Base-by-base conservation (phyloP, 2,888 invertebrate species). In the Rhyacophila evoluta region DNA sequence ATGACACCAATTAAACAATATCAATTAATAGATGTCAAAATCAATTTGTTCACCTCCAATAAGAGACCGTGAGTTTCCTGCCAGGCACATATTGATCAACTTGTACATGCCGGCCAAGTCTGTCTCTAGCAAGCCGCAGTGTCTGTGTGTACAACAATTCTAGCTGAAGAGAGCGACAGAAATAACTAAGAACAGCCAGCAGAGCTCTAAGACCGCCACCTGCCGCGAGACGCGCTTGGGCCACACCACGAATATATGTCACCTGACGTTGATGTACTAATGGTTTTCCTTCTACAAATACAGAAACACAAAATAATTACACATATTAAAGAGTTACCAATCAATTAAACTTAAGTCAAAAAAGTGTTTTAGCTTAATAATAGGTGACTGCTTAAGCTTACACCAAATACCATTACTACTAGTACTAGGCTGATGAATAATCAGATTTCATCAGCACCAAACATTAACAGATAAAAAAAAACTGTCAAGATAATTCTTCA, bases 191-290 rank as follows among this genome's bases (percentile, higher is more conserved):
- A 0, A 89, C 89, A 0, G 89, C 86, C 0, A 90, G 84, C 0
- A 92, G 85, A 92, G 93, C 80, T 93, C 94, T 90, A 94, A 99
- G 80, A 92, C 94, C 85, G 96, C 88, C 86, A 95, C 95, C 86
- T 96, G 96, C 81, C 10, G 95, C 94, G 6, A 97, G 89, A 36
- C 98, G 92, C 0, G 96, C 94, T 88, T 99, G 99, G 1, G 98
- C 94, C 29, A 99, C 92, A 84, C 98, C 96, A 84, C 98, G 98
- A 75, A 99, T 94, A 88, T 97, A 98, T 85, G 97, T 93, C 19
- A 96, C 93, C 90, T 98, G 99, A 6, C 98, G 91, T 2, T 95
- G 94, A 89, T 99, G 99, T 1, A 99, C 98, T 77, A 99, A 89
- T 0, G 97, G 93, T 87, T 97, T 97, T 11, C 99, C 99, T 91